Percentiles rank a stretch among this genome's conserved stretches.
Evolutionary conservation across 2,113 vertebrate species (phyloP).

Genomic region (Protomyctophum bolini): DNA sequence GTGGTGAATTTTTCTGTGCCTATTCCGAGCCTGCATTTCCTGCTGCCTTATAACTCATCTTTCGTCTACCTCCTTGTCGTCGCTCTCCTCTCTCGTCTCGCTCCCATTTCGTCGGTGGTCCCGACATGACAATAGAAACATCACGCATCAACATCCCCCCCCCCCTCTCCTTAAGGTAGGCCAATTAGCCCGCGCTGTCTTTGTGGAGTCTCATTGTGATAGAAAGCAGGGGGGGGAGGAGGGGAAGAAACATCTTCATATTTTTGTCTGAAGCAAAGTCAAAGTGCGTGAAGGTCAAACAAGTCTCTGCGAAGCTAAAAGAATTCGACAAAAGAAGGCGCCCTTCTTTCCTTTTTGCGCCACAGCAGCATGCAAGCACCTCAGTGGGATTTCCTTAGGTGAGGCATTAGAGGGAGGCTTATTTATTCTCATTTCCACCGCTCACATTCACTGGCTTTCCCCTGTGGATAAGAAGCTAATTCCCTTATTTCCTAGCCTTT

Average conservation of each 20-base stretch:
- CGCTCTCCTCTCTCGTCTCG: not conserved
- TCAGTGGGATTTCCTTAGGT: slow-evolving; percentile 87
- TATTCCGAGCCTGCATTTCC: not conserved
- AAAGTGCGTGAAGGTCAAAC: slow-evolving; percentile 87
- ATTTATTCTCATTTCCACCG: slow-evolving; percentile 92
- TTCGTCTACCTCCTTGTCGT: not conserved
- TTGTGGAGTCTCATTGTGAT: not conserved
- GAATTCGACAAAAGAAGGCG: slow-evolving; percentile 73
- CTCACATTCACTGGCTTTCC: slow-evolving; percentile 88
- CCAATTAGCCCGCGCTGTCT: not conserved
- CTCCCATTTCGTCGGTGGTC: slow-evolving; percentile 1
- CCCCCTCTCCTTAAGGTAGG: not conserved
- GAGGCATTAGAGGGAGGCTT: slow-evolving; percentile 93
- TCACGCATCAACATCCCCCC: not conserved
- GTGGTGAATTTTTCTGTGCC: not conserved
- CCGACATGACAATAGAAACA: not conserved
- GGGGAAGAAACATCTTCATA: not conserved
- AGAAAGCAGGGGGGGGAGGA: no score
- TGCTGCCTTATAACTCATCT: not conserved
- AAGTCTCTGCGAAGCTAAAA: slow-evolving; percentile 81
- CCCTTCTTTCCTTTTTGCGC: slow-evolving; percentile 68
- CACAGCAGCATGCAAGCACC: slow-evolving; percentile 44
- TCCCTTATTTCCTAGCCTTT: slow-evolving; percentile 94
- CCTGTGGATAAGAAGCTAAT: slow-evolving; percentile 88
- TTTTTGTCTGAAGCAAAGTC: not conserved